Percentiles rank a stretch among this genome's conserved stretches.
These are phyloP conservation scores for Octomys mimax DNA, from an alignment of 2,797 vertebrate species.

Conservation along the genomic window DNA sequence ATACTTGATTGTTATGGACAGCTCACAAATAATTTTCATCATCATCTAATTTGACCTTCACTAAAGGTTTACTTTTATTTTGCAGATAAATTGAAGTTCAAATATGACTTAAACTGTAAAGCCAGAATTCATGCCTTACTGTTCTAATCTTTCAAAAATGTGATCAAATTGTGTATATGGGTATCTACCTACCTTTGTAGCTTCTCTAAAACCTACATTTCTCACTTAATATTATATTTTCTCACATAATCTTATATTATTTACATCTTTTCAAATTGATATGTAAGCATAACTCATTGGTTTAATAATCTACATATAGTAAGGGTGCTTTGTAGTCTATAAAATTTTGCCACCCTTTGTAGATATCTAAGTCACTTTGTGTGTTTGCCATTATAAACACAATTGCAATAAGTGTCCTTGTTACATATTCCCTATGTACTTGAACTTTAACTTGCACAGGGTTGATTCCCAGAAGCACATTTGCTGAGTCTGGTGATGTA, in stretches of 20 bases:
- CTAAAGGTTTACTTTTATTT: conserved; percentile 41
- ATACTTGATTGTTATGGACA: conserved; percentile 26
- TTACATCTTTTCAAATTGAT: not conserved
- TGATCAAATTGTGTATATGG: not conserved
- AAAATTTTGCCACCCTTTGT: not conserved
- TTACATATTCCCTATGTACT: not conserved
- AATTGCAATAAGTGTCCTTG: not conserved
- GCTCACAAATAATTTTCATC: conserved; percentile 45
- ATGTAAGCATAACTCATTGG: conserved; percentile 2
- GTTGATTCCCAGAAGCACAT: conserved; percentile 72
- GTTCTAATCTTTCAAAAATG: conserved; percentile 43
- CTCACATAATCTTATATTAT: not conserved
- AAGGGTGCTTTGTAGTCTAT: not conserved
- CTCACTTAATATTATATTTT: not conserved
- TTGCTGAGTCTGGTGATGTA: conserved; percentile 60
- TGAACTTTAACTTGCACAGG: conserved; percentile 69
- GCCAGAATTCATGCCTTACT: not conserved
- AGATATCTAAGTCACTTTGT: not conserved
- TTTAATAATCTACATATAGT: not conserved
- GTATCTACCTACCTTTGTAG: not conserved
- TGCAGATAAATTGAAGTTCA: conserved; percentile 32
- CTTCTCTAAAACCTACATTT: conserved; percentile 17
- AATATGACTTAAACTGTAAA: conserved; percentile 32
- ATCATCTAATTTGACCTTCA: conserved; percentile 43
- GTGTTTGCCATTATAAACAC: conserved; percentile 24